Evolutionary conservation across 1,140 invertebrate genomes (phyloP), one percentile per base, ranked within the genome.

Genomic region (Macrobrachium rosenbergii): DNA sequence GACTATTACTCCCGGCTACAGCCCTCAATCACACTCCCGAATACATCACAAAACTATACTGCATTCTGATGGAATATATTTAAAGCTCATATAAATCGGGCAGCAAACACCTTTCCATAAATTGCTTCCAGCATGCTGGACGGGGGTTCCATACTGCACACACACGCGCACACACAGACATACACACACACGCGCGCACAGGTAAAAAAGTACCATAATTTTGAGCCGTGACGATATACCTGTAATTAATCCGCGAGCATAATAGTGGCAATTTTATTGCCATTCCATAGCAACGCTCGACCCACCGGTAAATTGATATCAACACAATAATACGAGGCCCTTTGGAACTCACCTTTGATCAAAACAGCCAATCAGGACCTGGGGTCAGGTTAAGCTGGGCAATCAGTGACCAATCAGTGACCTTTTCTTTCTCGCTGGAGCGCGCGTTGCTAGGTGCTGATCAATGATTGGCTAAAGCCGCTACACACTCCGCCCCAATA

Each of bases 401-500:
- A 81, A 64, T 81, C 78, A 37, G 28, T 81, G 78, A 81, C 78
- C 78, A 81, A 81, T 81, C 78, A 64, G 59, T 64, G 78, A 64
- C 78, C 78, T 67, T 81, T 67, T 67, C 78, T 60, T 81, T 81
- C 78, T 63, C 62, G 78, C 78, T 63, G 67, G 21, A 81, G 19
- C 82, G 82, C 82, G 82, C 82, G 82, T 83, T 83, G 82, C 82
- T 72, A 72, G 82, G 82, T n/a, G 82, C 67, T 75, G 69, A 83
- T 75, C 82, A 83, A 45, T 83, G 82, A 83, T 83, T 83, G 82
- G 82, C 67, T 59, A 72, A 69, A 67, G 63, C 80, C 63, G 63
- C 80, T 59, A n/a, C 82, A 73, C 82, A 58, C 67, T 73, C 69
- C 82, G 58, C 19, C 82, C 82, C 73, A 83, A 75, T 72, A 83